Evolutionary conservation across 2,113 vertebrate genomes (phyloP), one percentile per base, ranked within the genome.

Genomic region (Psilopogon haemacephalus): DNA sequence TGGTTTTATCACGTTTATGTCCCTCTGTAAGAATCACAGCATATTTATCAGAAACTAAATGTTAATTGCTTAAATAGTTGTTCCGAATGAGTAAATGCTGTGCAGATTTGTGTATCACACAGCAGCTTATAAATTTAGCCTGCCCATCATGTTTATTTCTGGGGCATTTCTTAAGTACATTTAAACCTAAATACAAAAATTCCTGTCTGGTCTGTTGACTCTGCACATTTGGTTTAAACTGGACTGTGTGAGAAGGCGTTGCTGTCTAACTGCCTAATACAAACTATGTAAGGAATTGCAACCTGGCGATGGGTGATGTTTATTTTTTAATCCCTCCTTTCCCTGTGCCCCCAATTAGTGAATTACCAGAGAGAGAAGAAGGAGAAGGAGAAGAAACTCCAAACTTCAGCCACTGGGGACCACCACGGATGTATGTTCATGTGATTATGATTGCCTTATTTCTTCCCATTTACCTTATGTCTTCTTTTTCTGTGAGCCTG

Each of bases 361-460:
- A 98, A 50, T 97, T 99, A 65, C 99, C 99, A 2, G 99, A 99
- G 92, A 97, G 99, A 94, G 99, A 99, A 96, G 98, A 99, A 85
- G 99, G 99, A 50, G 99, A 99, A 97, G 99, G 99, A 75, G 98
- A 99, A 97, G 99, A 99, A 96, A 99, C 99, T 1, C 99, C 99
- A 15, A 97, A 97, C 87, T 99, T 98, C 96, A 99, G 99, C 94
- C 99, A 99, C 95, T 99, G 99, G 99, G 99, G 98, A 69, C 97
- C 98, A 24, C 98, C 99, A 26, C 98, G 98, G 88, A 98, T 96
- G 99, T 99, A 97, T 6, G 97, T 97, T 83, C 54, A 58, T 35
- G 11, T 55, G 9, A 8, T 93, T 37, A 11, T 55, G 9, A 8
- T 93, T 37, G 9, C 18, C 56, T 73, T 46, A 8, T 84, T 94